Evolutionary conservation across 2,888 invertebrate genomes (phyloP).

Genomic region (Callimorpha dominula): DNA sequence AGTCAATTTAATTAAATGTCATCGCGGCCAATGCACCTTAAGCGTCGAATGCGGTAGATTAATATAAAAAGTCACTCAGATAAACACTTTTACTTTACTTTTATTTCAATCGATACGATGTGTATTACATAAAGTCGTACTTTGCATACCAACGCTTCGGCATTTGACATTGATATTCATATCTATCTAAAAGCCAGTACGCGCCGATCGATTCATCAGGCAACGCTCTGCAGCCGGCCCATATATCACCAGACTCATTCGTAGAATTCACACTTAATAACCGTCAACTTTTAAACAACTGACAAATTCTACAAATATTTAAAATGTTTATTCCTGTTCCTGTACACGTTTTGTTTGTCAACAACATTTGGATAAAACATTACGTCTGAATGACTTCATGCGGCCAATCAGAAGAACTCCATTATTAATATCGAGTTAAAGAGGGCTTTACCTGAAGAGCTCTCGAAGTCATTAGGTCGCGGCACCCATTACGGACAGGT

Average conservation of each 20-base stretch:
- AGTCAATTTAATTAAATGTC: slow-evolving; percentile 82
- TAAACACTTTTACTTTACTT: slow-evolving; percentile 54
- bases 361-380: slow-evolving; percentile 25
- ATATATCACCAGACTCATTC: slow-evolving; percentile 25
- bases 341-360: slow-evolving; percentile 5
- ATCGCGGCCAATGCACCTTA: slow-evolving; percentile 70
- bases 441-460: slow-evolving; percentile 70
- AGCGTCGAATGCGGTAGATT: slow-evolving; percentile 63
- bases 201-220: slow-evolving; percentile 36
- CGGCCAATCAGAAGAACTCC: slow-evolving; percentile 57
- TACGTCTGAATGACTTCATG: slow-evolving; percentile 42
- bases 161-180: slow-evolving; percentile 51
- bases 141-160: slow-evolving; percentile 18
- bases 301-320: slow-evolving; percentile 26
- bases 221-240: slow-evolving; percentile 16
- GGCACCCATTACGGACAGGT: slow-evolving; percentile 66
- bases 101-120: slow-evolving; percentile 41
- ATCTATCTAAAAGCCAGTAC: slow-evolving; percentile 40
- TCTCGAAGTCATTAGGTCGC: slow-evolving; percentile 69
- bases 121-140: slow-evolving; percentile 24
- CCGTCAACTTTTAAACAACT: slow-evolving; percentile 23
- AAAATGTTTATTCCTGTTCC: slow-evolving; percentile 18
- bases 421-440: slow-evolving; percentile 73
- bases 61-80: slow-evolving; percentile 66
- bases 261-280: slow-evolving; percentile 34